Conservation (phyloP, 2,113 vertebrate species). For the Andinoacara biseriatus region DNA sequence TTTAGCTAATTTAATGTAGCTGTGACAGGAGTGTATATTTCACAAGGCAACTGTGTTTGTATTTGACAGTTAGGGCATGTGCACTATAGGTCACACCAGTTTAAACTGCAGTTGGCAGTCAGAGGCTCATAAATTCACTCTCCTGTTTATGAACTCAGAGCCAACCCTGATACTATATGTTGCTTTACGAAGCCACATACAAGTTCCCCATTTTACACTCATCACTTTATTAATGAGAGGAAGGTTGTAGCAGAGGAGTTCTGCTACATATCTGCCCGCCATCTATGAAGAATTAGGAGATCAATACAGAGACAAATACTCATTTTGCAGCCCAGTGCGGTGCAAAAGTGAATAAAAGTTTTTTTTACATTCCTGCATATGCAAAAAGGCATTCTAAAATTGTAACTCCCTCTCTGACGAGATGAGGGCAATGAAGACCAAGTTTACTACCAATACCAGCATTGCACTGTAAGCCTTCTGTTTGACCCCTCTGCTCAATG, state of each 20-base stretch:
- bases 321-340: background rate
- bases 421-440: background rate
- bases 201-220: background rate
- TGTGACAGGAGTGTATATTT: background rate
- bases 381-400: background rate
- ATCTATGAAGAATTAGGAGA: background rate
- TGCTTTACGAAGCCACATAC: background rate
- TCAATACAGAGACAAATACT: background rate
- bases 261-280: no score
- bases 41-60: conserved; percentile 5
- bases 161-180: background rate
- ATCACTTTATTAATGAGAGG: background rate
- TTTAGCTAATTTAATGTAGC: conserved; percentile 12
- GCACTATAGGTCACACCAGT: background rate
- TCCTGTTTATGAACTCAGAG: background rate
- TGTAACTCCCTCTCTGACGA: background rate
- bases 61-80: background rate
- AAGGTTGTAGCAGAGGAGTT: no score
- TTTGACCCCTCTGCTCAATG: background rate
- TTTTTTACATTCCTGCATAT: background rate
- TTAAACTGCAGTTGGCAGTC: background rate
- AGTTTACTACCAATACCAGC: background rate
- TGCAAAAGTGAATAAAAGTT: background rate
- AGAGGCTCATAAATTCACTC: conserved; percentile 14
- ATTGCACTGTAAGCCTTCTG: background rate